These are phyloP conservation scores for Trachelus troglodyta DNA, from an alignment of 2,888 invertebrate genomes.

Conservation along the genomic window DNA sequence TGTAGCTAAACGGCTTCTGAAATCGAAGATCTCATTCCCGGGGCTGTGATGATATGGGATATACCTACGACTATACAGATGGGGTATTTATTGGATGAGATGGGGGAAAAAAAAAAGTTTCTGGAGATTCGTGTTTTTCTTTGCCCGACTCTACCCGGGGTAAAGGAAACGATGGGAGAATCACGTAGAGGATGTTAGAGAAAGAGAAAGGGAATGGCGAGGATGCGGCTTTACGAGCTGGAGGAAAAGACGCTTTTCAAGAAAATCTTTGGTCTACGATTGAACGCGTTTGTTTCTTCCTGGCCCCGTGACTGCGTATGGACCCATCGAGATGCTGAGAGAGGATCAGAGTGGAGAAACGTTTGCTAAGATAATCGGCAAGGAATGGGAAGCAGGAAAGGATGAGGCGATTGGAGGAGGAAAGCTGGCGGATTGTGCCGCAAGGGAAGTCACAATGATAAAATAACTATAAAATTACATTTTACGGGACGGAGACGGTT, in stretches of 20 bases:
- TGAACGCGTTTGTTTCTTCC: neutral
- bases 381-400: neutral
- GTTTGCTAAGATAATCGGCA: neutral
- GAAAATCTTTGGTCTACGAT: neutral
- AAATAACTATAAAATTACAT: slow-evolving; percentile 55
- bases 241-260: neutral
- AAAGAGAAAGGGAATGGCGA: neutral
- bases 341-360: neutral
- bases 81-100: neutral
- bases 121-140: neutral
- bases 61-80: neutral
- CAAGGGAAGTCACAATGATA: slow-evolving; percentile 43
- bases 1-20: neutral
- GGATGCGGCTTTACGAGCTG: neutral
- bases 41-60: neutral
- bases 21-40: neutral
- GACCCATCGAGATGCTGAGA: neutral
- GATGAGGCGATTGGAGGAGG: slow-evolving; percentile 4
- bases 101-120: neutral
- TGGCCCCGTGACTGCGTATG: neutral
- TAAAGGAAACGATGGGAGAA: neutral
- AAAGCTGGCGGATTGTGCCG: slow-evolving; percentile 1
- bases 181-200: neutral
- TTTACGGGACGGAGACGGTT: slow-evolving; percentile 45
- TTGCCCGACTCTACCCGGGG: neutral